Evolutionary conservation across 1,140 invertebrate species (phyloP).

Genomic region (Pararge aegeria): DNA sequence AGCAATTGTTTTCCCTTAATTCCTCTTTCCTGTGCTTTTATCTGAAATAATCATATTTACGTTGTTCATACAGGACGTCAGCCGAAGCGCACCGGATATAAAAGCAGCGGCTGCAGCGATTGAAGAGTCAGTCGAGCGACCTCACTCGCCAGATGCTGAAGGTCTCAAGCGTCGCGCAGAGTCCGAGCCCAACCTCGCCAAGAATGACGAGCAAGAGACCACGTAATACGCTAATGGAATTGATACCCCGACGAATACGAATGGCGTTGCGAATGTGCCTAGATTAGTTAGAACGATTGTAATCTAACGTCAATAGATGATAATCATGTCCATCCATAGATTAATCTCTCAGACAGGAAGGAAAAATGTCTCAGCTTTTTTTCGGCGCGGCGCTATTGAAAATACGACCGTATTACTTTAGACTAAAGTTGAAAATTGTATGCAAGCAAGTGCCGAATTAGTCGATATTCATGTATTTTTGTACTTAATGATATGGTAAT

Average conservation of each 20-base stretch:
- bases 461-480: no score
- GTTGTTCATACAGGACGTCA: slow-evolving; percentile 61
- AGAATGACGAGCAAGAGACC: slow-evolving; percentile 69
- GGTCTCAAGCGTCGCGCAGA: slow-evolving; percentile 68
- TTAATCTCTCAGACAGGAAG: neutral
- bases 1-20: no score
- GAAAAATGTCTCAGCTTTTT: no score
- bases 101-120: slow-evolving; percentile 46
- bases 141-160: slow-evolving; percentile 53
- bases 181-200: slow-evolving; percentile 75
- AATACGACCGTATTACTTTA: no score
- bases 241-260: neutral
- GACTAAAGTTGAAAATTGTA: no score
- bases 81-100: slow-evolving; percentile 72
- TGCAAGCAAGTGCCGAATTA: no score
- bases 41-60: no score
- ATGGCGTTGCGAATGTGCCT: neutral
- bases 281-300: neutral
- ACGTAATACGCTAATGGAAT: slow-evolving; percentile 36
- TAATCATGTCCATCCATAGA: neutral
- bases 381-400: no score
- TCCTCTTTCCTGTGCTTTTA: no score
- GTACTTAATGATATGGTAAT: no score
- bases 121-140: slow-evolving; percentile 35
- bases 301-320: no score